These are phyloP conservation scores for Tetragonula clypearis DNA, from an alignment of 1,140 invertebrate genomes.

Conservation along the genomic window DNA sequence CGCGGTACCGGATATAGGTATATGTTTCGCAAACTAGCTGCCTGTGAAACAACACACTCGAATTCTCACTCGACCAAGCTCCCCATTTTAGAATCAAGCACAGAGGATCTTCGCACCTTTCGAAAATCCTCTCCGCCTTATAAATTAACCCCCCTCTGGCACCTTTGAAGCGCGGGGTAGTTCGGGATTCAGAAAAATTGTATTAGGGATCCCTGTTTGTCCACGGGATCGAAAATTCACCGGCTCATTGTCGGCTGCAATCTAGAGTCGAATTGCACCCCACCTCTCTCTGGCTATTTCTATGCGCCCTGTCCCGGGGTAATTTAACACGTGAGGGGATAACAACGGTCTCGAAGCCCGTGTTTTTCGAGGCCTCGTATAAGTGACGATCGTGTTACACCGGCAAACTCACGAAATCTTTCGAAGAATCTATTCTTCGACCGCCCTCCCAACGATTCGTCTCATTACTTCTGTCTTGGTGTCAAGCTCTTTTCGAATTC, in stretches of 20 bases:
- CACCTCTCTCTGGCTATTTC: constrained; percentile 55
- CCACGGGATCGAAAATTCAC: constrained; percentile 76
- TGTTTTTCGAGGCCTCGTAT: constrained; percentile 64
- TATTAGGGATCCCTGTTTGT: constrained; percentile 73
- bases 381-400: constrained; percentile 77
- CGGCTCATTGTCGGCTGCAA: constrained; percentile 75
- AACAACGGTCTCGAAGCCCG: constrained; percentile 71
- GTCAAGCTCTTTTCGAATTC: neutral
- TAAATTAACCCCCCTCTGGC: constrained; percentile 50
- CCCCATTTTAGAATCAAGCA: neutral
- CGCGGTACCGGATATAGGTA: neutral
- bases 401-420: constrained; percentile 74
- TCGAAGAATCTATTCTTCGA: constrained; percentile 59
- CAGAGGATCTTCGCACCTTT: constrained; percentile 20
- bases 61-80: neutral
- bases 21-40: constrained; percentile 5
- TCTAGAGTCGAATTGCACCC: constrained; percentile 79
- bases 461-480: constrained; percentile 16
- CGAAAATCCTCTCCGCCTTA: neutral
- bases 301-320: constrained; percentile 72
- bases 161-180: constrained; percentile 7
- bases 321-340: constrained; percentile 79
- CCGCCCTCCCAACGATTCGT: constrained; percentile 1
- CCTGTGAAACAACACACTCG: constrained; percentile 1
- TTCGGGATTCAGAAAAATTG: constrained; percentile 64